Evolutionary conservation across 2,888 invertebrate species (phyloP).

Genomic region (Andrena marginata): DNA sequence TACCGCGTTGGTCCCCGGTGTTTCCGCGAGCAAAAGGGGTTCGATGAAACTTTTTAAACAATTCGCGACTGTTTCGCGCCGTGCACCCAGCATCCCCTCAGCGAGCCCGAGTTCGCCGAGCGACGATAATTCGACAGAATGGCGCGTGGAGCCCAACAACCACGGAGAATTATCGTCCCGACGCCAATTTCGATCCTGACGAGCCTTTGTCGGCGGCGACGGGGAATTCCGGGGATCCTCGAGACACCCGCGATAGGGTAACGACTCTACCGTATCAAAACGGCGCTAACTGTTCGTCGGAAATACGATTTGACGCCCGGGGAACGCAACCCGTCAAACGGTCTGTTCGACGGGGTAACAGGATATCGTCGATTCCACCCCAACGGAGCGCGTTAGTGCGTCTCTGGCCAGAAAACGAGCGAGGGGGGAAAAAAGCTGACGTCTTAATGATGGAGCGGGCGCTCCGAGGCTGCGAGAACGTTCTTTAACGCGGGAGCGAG

Average conservation of each 20-base stretch:
- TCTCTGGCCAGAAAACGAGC: constrained; percentile 10
- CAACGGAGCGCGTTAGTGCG: too few species aligned
- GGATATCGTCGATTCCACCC: constrained; percentile 47
- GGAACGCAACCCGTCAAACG: constrained; percentile 37
- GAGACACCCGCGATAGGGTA: constrained; percentile 53
- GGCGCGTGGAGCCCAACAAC: constrained; percentile 34
- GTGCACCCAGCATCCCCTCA: too few species aligned
- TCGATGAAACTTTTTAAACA: too few species aligned
- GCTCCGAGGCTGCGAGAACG: background rate
- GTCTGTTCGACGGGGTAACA: constrained; percentile 1
- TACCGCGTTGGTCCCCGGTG: too few species aligned
- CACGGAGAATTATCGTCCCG: constrained; percentile 64
- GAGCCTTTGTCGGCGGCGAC: constrained; percentile 39
- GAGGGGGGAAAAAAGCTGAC: background rate
- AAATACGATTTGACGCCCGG: constrained; percentile 14
- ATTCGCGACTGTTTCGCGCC: too few species aligned
- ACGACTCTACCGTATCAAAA: constrained; percentile 57
- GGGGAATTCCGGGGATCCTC: constrained; percentile 29
- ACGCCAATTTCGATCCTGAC: constrained; percentile 68
- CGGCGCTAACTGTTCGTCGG: constrained; percentile 26
- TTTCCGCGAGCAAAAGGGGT: too few species aligned
- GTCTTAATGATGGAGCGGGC: constrained; percentile 26
- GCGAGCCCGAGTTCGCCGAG: constrained; percentile 30
- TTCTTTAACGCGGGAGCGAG: constrained; percentile 8
- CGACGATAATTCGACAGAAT: constrained; percentile 64